A percentile compares a stretch with the other conserved stretches of the same genome.
Evolutionary conservation across 2,797 vertebrate genomes (phyloP).

Genomic region (Labeo calbasu): DNA sequence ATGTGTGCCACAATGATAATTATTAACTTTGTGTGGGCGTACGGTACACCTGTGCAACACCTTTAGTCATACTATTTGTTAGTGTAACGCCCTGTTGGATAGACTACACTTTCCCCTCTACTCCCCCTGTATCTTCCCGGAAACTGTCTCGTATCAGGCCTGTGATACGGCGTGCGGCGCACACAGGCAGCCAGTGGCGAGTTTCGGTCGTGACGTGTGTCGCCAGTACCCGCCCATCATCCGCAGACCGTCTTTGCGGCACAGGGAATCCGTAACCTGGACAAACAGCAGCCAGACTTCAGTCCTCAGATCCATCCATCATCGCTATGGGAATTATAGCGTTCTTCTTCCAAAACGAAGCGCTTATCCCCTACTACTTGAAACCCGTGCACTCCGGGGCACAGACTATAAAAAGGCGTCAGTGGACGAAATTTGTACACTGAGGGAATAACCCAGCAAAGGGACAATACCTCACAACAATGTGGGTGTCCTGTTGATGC

Average conservation of each 20-base stretch:
- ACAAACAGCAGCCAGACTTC: conserved; percentile 66
- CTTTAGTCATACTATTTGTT: not conserved
- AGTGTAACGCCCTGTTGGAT: not conserved
- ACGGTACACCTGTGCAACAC: conserved; percentile 8
- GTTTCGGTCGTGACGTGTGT: conserved; percentile 59
- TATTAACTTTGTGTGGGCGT: not conserved
- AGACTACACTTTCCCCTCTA: not conserved
- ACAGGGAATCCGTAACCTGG: conserved; percentile 58
- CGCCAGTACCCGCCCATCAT: conserved; percentile 62
- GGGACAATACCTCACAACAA: conserved; percentile 51
- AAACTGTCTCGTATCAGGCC: conserved; percentile 31
- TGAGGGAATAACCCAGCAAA: conserved; percentile 49
- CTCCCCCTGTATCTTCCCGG: conserved; percentile 45
- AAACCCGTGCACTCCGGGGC: conserved; percentile 65
- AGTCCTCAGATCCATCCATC: conserved; percentile 65
- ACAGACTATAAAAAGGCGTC: conserved; percentile 67
- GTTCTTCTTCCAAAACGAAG: conserved; percentile 59
- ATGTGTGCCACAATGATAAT: not conserved
- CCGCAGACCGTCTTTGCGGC: conserved; percentile 65
- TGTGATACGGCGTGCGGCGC: conserved; percentile 38
- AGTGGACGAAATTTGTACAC: conserved; percentile 53
- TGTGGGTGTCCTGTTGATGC: conserved; percentile 56
- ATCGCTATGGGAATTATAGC: conserved; percentile 76
- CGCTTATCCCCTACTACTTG: conserved; percentile 59
- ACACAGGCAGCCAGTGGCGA: conserved; percentile 16